A percentile compares a stretch with the other conserved stretches of the same genome.
Conservation (phyloP, 2,113 vertebrate species). For the human region GRCh38 chr1:114003001-114003500, state of each 20-base stretch:
- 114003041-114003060: not conserved
- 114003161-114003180: not conserved
- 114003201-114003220: not conserved
- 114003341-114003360: not conserved
- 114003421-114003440: not conserved
- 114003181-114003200: not conserved
- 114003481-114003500: not conserved
- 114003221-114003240: not conserved
- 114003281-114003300: not conserved
- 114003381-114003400: not conserved
- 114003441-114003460: not conserved
- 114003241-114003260: not conserved
- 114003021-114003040: not conserved
- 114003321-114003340: not conserved
- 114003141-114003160: not conserved
- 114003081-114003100: not conserved
- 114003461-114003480: not conserved
- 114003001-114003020: not conserved
- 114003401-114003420: not conserved
- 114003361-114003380: not conserved
- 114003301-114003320: not conserved
- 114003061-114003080: not conserved
- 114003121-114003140: not conserved
- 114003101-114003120: not conserved
- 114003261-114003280: not conserved